phyloP scores from a whole-genome alignment of 2,888 invertebrate species.

The Andrena camellia region DNA sequence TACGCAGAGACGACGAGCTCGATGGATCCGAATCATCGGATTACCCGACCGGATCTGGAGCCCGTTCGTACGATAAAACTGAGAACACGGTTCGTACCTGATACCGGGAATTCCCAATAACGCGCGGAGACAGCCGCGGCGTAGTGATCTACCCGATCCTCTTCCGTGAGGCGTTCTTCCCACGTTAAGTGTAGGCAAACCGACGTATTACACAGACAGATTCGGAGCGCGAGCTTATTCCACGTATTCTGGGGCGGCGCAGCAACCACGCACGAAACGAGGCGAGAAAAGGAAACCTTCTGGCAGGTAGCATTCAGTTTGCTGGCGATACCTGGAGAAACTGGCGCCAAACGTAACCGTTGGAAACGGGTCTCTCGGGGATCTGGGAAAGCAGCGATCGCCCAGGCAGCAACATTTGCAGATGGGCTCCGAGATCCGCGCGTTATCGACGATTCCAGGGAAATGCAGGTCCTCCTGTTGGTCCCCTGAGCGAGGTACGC shows the following conservation, averaged over 20 bases:
- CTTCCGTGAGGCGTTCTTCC: constrained; percentile 34
- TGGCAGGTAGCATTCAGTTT: constrained; percentile 21
- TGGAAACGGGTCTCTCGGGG: constrained; percentile 34
- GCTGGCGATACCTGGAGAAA: constrained; percentile 17
- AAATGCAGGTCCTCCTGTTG: not conserved
- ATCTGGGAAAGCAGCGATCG: constrained; percentile 7
- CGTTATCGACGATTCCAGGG: constrained; percentile 4
- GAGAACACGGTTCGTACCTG: constrained; percentile 29
- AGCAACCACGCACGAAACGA: not conserved
- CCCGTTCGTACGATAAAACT: constrained; percentile 3
- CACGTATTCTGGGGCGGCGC: constrained; percentile 27
- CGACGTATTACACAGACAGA: constrained; percentile 24
- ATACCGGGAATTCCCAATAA: constrained; percentile 43
- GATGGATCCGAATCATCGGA: constrained; percentile 9
- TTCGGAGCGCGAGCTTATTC: constrained; percentile 16
- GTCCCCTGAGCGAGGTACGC: not conserved
- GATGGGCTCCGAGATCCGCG: not conserved
- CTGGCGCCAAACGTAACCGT: constrained; percentile 31
- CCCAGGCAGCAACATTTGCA: not conserved
- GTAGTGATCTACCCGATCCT: constrained; percentile 44
- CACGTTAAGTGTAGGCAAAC: constrained; percentile 62
- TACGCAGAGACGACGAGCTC: not conserved
- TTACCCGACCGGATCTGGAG: constrained; percentile 24
- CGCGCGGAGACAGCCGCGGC: constrained; percentile 2
- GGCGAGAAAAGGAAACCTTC: not conserved